A percentile compares a stretch with the other conserved stretches of the same genome.
Conservation (phyloP, 2,113 vertebrate genomes). For the Cynocephalus volans region DNA sequence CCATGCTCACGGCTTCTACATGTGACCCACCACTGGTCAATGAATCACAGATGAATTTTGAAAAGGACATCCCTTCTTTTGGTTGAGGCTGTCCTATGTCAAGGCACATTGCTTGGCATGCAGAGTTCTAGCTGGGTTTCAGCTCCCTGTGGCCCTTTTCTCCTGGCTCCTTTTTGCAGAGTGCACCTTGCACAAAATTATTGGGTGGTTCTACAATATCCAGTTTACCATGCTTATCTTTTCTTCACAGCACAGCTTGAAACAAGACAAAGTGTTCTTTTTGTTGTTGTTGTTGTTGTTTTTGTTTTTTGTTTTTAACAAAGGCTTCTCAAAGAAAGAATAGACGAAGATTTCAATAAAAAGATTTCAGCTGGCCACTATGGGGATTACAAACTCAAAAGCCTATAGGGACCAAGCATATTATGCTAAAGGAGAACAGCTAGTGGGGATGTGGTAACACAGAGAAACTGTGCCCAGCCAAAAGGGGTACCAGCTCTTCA, state of each 20-base stretch:
- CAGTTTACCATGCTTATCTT: neutral
- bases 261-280: neutral
- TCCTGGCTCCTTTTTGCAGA: neutral
- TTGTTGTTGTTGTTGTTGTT: too few species aligned
- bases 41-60: neutral
- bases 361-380: neutral
- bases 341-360: neutral
- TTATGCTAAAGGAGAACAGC: neutral
- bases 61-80: neutral
- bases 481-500: neutral
- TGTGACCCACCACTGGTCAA: neutral
- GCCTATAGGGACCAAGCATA: neutral
- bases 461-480: neutral
- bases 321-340: neutral
- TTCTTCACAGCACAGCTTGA: neutral
- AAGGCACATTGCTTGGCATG: neutral
- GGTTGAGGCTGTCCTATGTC: neutral
- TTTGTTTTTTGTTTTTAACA: neutral
- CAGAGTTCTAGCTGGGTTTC: neutral
- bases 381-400: neutral
- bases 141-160: neutral
- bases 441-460: accelerated
- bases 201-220: neutral
- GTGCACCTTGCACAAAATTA: neutral
- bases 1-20: neutral